Percentiles rank a stretch among this genome's conserved stretches.
These are phyloP conservation scores for Zeugodacus cucurbitae DNA, from an alignment of 1,140 invertebrate species.

Conservation along the genomic window DNA sequence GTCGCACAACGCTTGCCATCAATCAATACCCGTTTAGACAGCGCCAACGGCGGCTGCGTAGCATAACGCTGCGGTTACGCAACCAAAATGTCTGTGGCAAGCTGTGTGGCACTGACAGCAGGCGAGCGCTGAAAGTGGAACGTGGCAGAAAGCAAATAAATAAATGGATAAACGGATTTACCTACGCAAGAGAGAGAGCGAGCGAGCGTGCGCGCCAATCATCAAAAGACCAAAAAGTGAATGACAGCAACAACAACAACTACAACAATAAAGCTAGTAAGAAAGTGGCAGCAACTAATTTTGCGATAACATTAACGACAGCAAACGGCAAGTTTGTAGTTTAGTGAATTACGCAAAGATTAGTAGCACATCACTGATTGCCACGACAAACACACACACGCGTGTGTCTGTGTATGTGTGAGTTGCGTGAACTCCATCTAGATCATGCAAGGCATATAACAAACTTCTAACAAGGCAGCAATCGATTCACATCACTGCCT, in stretches of 20 bases:
- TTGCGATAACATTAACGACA: neutral
- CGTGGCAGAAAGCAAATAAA: neutral
- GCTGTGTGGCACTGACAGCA: neutral
- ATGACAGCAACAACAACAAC: neutral
- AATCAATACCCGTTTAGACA: conserved; percentile 11
- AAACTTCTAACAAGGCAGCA: conserved; percentile 12
- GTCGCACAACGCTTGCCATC: neutral
- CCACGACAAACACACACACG: no score
- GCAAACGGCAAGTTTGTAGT: conserved; percentile 4
- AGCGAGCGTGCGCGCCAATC: neutral
- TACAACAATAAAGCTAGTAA: neutral
- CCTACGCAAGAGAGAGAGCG: neutral
- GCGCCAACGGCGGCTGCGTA: neutral
- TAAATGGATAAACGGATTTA: neutral
- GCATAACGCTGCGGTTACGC: neutral
- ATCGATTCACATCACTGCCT: neutral
- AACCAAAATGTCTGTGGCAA: neutral
- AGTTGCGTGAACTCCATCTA: neutral
- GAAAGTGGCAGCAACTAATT: neutral
- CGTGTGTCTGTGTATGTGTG: neutral
- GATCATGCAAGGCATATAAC: neutral
- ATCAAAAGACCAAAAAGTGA: neutral
- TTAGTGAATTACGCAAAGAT: conserved; percentile 26
- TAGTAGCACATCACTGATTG: conserved; percentile 20
- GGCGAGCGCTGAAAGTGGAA: neutral